These are phyloP conservation scores for Leptinotarsa haldemani DNA, from an alignment of 2,888 invertebrate species.

Conservation along the genomic window DNA sequence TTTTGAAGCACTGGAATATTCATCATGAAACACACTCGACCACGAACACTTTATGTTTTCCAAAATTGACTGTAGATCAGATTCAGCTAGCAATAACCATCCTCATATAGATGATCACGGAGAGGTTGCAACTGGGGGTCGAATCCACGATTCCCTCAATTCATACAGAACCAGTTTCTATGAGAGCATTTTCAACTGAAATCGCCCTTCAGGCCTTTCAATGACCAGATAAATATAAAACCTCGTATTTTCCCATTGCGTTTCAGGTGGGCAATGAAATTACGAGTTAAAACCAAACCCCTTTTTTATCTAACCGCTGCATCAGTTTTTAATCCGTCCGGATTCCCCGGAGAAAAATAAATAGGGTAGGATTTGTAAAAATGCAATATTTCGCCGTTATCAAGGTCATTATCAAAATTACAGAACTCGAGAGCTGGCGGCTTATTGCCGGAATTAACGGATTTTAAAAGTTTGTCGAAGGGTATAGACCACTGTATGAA, in stretches of 20 bases:
- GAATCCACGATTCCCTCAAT: too few relatives aligned
- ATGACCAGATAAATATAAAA: conserved; percentile 16
- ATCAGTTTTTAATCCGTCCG: conserved; percentile 57
- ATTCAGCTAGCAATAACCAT: too few relatives aligned
- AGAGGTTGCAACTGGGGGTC: too few relatives aligned
- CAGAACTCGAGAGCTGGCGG: conserved; percentile 53
- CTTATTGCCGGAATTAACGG: conserved; percentile 57
- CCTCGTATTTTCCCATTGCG: conserved; percentile 14
- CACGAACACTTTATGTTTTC: too few relatives aligned
- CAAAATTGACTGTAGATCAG: too few relatives aligned
- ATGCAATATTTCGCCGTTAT: conserved; percentile 65
- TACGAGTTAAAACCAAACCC: conserved; percentile 55
- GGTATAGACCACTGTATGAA: conserved; percentile 25
- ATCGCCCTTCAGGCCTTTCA: not conserved
- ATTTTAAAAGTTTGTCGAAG: conserved; percentile 45
- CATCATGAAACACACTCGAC: too few relatives aligned
- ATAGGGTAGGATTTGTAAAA: conserved; percentile 64
- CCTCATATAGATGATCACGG: too few relatives aligned
- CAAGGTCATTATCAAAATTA: conserved; percentile 66
- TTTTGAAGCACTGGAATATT: too few relatives aligned
- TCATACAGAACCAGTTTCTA: not conserved
- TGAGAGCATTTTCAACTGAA: not conserved
- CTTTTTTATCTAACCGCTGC: conserved; percentile 56
- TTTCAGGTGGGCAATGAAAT: conserved; percentile 52
- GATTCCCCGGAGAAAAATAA: conserved; percentile 62